A percentile compares a stretch with the other conserved stretches of the same genome.
Conservation (phyloP, 2,888 invertebrate species). For the Caenorhabditis doughertyi region DNA sequence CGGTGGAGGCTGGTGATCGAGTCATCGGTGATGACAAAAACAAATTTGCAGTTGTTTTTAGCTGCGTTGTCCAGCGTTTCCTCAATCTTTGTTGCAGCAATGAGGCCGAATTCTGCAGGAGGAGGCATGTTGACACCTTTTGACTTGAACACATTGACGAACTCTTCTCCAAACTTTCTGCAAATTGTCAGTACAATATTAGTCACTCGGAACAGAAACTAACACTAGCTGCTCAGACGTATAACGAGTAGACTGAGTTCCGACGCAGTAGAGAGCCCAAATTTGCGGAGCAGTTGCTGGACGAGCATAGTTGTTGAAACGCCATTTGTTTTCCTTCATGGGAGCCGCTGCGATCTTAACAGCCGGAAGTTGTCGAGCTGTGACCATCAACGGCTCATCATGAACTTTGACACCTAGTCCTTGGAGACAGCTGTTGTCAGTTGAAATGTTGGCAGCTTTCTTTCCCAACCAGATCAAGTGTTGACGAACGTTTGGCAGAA, state of each 20-base stretch:
- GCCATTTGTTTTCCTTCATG: constrained; percentile 30
- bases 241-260: neutral
- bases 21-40: constrained; percentile 54
- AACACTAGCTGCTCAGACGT: neutral
- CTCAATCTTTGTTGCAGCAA: neutral
- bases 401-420: constrained; percentile 32
- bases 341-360: neutral
- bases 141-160: neutral
- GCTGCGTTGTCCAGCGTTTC: constrained; percentile 3
- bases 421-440: constrained; percentile 2
- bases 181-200: neutral
- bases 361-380: constrained; percentile 1
- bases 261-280: constrained; percentile 40
- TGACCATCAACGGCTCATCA: constrained; percentile 16
- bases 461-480: constrained; percentile 39
- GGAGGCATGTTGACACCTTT: neutral
- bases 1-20: constrained; percentile 40
- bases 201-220: neutral
- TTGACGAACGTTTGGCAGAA: constrained; percentile 43
- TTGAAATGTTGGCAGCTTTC: neutral
- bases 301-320: neutral
- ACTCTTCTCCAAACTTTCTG: constrained; percentile 13
- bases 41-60: constrained; percentile 29
- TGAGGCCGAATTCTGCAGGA: constrained; percentile 10
- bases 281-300: constrained; percentile 1